These are phyloP conservation scores for Cassiopea xamachana DNA, from an alignment of 30 jellyfish, hydroid and myxozoan genomes.

Conservation along the genomic window DNA sequence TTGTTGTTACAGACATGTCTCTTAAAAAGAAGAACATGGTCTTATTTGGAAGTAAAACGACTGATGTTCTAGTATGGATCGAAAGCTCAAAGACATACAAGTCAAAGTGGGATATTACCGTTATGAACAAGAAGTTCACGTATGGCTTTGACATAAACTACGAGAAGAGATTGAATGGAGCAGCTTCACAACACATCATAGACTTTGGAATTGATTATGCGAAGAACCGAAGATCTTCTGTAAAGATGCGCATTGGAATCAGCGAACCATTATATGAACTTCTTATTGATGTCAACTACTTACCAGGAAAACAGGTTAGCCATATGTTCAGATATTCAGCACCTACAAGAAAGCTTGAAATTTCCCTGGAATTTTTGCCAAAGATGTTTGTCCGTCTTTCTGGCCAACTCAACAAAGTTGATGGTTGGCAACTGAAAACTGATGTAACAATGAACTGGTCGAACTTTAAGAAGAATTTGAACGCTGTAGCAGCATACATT, in stretches of 20 bases:
- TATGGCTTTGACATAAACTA: slow-evolving; percentile 85
- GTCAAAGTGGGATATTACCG: slow-evolving; percentile 61
- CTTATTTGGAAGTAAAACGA: slow-evolving; percentile 55
- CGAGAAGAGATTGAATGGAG: slow-evolving; percentile 71
- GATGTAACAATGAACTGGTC: slow-evolving; percentile 80
- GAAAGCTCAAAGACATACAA: slow-evolving; percentile 66
- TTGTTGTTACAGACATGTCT: slow-evolving; percentile 52
- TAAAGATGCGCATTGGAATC: slow-evolving; percentile 68
- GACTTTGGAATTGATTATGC: slow-evolving; percentile 75
- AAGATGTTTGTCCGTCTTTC: slow-evolving; percentile 80
- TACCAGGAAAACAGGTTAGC: slow-evolving; percentile 77
- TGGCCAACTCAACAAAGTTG: slow-evolving; percentile 68
- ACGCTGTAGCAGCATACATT: slow-evolving; percentile 60
- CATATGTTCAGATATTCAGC: slow-evolving; percentile 69
- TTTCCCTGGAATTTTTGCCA: slow-evolving; percentile 91
- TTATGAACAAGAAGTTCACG: slow-evolving; percentile 80
- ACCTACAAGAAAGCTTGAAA: slow-evolving; percentile 48
- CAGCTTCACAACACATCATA: slow-evolving; percentile 61
- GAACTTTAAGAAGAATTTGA: slow-evolving; percentile 64
- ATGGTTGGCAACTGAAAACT: slow-evolving; percentile 82
- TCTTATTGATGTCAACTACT: slow-evolving; percentile 74
- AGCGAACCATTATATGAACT: slow-evolving; percentile 61
- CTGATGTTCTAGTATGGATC: slow-evolving; percentile 45
- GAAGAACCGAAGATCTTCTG: slow-evolving; percentile 57
- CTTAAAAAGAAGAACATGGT: slow-evolving; percentile 39